Conservation (phyloP, 1,140 invertebrate genomes). For the Vanessa tameamea region DNA sequence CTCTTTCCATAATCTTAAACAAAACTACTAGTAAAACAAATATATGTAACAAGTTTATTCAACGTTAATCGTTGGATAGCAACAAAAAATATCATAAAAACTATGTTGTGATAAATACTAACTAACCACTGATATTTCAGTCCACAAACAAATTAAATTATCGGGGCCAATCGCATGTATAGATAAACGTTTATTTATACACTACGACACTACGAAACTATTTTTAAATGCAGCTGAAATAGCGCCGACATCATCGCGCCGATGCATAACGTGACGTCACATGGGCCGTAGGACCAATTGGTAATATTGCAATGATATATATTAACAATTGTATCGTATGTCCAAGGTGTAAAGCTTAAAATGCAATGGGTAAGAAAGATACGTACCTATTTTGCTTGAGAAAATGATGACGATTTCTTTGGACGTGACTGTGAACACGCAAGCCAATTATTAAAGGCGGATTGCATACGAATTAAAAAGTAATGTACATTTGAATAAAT, state of each 20-base stretch:
- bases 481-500: background rate
- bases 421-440: constrained; percentile 35
- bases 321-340: constrained; percentile 14
- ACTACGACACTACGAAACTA: constrained; percentile 31
- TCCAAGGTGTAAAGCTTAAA: constrained; percentile 8
- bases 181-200: constrained; percentile 31
- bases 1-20: too few relatives aligned
- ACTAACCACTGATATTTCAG: constrained; percentile 11
- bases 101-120: background rate
- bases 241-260: constrained; percentile 35
- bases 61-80: too few relatives aligned
- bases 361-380: background rate
- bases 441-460: constrained; percentile 35
- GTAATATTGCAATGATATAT: background rate
- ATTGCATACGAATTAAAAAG: constrained; percentile 14
- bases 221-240: constrained; percentile 33
- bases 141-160: constrained; percentile 21
- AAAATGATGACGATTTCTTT: constrained; percentile 36
- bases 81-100: background rate
- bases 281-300: background rate
- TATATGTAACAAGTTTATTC: too few relatives aligned
- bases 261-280: constrained; percentile 41
- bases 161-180: constrained; percentile 22
- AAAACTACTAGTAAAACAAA: too few relatives aligned
- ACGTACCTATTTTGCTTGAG: constrained; percentile 4